Percentiles rank a stretch among this genome's conserved stretches.
phyloP scores from a whole-genome alignment of 2,113 vertebrate genomes.

The Ibidorhyncha struthersii region DNA sequence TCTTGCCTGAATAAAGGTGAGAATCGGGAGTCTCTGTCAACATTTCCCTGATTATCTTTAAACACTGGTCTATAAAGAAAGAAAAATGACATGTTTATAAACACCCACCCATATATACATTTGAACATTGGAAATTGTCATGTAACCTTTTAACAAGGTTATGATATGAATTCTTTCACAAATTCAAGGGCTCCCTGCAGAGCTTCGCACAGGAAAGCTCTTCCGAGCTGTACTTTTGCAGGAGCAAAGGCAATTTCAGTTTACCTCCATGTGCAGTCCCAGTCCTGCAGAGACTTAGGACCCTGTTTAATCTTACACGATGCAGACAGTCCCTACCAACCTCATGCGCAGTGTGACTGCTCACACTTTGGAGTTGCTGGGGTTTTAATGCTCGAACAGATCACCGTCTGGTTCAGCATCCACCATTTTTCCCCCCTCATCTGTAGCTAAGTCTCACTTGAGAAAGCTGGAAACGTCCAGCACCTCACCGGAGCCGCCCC shows the following conservation, averaged over 20 bases:
- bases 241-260: not conserved
- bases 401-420: not conserved
- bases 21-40: slow-evolving; percentile 95
- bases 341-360: no score
- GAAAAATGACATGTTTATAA: not conserved
- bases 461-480: not conserved
- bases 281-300: not conserved
- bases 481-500: not conserved
- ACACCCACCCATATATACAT: not conserved
- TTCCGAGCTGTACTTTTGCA: not conserved
- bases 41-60: slow-evolving; percentile 93
- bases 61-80: slow-evolving; percentile 86
- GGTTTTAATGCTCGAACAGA: not conserved
- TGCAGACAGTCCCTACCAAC: not conserved
- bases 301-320: not conserved
- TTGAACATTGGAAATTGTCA: not conserved
- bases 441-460: not conserved
- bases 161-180: not conserved
- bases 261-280: not conserved
- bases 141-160: not conserved
- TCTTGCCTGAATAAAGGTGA: slow-evolving; percentile 97
- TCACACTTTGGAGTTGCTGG: not conserved
- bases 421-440: rapidly evolving
- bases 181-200: not conserved
- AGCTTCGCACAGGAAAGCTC: not conserved